Percentiles rank a stretch among this genome's conserved stretches.
phyloP scores from a whole-genome alignment of 2,888 invertebrate species.

The Xylophagus ater region DNA sequence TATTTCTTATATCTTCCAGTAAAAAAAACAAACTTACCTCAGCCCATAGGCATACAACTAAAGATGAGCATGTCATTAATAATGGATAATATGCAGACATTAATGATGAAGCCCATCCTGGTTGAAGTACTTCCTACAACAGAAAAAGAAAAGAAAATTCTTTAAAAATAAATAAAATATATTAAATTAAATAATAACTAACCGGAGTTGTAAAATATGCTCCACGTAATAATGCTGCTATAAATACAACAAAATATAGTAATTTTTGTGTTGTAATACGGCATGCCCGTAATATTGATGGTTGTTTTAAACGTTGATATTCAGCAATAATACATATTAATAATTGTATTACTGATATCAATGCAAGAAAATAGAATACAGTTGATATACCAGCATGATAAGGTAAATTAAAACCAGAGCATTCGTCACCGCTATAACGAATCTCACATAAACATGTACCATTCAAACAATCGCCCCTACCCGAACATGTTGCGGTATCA shows the following conservation, averaged over 20 bases:
- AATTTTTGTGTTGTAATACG: slow-evolving; percentile 83
- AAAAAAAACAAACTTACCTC: slow-evolving; percentile 78
- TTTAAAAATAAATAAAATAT: slow-evolving; percentile 10
- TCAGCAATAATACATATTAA: slow-evolving; percentile 73
- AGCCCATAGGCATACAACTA: slow-evolving; percentile 90
- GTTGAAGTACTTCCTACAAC: slow-evolving; percentile 60
- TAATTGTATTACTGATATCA: slow-evolving; percentile 74
- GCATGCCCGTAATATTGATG: slow-evolving; percentile 69
- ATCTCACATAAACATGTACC: slow-evolving; percentile 89
- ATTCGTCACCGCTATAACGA: slow-evolving; percentile 70
- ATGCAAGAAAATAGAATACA: slow-evolving; percentile 71
- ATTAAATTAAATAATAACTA: slow-evolving; percentile 34
- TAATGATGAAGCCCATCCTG: slow-evolving; percentile 76
- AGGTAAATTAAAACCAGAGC: slow-evolving; percentile 71
- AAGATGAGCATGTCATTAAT: slow-evolving; percentile 75
- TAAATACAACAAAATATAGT: slow-evolving; percentile 74
- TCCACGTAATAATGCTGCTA: slow-evolving; percentile 74
- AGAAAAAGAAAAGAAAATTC: slow-evolving; percentile 21
- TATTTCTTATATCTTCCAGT: too few relatives aligned
- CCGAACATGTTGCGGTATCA: slow-evolving; percentile 53
- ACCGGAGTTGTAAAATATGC: slow-evolving; percentile 86
- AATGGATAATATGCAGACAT: slow-evolving; percentile 85
- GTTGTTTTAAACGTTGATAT: slow-evolving; percentile 72
- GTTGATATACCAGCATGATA: slow-evolving; percentile 63
- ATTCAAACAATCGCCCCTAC: slow-evolving; percentile 83